Evolutionary conservation across 2,797 vertebrate genomes (phyloP).

Genomic region (Acipenser ruthenus): DNA sequence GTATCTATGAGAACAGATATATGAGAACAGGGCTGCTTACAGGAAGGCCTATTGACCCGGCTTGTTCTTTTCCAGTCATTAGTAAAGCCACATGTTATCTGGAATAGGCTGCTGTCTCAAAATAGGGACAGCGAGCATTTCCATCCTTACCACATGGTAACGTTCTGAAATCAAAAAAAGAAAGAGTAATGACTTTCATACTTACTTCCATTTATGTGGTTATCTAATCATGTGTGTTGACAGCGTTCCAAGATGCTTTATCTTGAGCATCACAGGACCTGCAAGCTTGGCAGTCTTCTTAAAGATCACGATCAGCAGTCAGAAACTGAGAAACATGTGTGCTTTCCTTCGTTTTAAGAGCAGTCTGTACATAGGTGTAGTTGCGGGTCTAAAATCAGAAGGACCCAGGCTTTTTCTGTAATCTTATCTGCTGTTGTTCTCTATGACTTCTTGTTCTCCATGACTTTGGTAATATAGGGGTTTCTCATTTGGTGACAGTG

Average conservation of each 20-base stretch:
- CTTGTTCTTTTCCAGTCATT: constrained; percentile 55
- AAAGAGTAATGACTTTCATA: constrained; percentile 32
- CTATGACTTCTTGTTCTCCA: too few species aligned
- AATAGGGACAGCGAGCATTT: constrained; percentile 39
- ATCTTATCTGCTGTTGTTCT: too few species aligned
- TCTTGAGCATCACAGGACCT: constrained; percentile 41
- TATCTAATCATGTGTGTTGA: constrained; percentile 46
- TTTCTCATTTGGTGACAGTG: too few species aligned
- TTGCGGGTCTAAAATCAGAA: constrained; percentile 24
- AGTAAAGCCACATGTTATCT: constrained; percentile 38
- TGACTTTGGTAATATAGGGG: too few species aligned
- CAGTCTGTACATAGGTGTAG: constrained; percentile 39
- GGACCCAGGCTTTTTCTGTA: too few species aligned
- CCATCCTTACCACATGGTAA: constrained; percentile 35
- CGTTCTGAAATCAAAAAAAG: constrained; percentile 22
- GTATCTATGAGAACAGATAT: constrained; percentile 36
- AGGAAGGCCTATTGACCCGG: constrained; percentile 65
- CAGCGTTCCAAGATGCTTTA: constrained; percentile 43
- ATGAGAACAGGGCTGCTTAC: constrained; percentile 56
- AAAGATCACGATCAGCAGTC: constrained; percentile 44
- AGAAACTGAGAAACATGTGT: not conserved
- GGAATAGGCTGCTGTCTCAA: constrained; percentile 38
- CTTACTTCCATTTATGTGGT: constrained; percentile 37
- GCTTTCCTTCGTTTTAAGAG: constrained; percentile 27
- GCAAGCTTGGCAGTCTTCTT: constrained; percentile 38